phyloP scores from a whole-genome alignment of 2,888 invertebrate species.

The Trileptium ribeirensis region DNA sequence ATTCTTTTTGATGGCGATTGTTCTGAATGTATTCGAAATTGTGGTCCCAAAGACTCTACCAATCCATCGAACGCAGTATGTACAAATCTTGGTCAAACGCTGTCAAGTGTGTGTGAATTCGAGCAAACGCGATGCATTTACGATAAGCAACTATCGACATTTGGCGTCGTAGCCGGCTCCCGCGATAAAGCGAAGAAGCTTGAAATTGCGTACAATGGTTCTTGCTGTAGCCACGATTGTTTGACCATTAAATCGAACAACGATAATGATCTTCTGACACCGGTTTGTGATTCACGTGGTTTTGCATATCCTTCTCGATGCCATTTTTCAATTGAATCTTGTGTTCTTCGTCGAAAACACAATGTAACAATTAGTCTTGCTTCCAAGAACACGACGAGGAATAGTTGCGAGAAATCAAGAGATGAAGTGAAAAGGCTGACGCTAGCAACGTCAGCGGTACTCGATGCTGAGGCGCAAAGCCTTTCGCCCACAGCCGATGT shows the following conservation, averaged over 20 bases:
- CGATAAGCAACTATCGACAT: not conserved
- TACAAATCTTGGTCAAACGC: not conserved
- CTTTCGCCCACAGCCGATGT: no score
- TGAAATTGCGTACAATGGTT: not conserved
- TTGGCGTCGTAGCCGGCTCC: not conserved
- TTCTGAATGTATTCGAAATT: not conserved
- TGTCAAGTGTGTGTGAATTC: slow-evolving; percentile 7
- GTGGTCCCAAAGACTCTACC: not conserved
- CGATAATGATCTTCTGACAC: not conserved
- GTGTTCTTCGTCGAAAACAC: not conserved
- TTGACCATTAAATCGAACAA: not conserved
- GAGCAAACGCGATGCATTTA: slow-evolving; percentile 4
- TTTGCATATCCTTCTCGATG: not conserved
- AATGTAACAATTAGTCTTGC: not conserved
- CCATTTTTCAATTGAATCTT: slow-evolving; percentile 1
- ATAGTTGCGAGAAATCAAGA: not conserved
- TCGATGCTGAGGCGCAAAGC: not conserved
- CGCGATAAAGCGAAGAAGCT: not conserved
- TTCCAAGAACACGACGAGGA: no score
- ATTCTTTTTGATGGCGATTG: not conserved
- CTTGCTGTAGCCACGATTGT: not conserved
- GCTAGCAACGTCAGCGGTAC: not conserved
- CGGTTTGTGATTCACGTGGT: slow-evolving; percentile 14
- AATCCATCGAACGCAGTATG: not conserved
- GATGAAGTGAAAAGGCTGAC: not conserved